These are phyloP conservation scores for Trichonephila inaurata DNA, from an alignment of 1,140 invertebrate genomes.

Conservation along the genomic window DNA sequence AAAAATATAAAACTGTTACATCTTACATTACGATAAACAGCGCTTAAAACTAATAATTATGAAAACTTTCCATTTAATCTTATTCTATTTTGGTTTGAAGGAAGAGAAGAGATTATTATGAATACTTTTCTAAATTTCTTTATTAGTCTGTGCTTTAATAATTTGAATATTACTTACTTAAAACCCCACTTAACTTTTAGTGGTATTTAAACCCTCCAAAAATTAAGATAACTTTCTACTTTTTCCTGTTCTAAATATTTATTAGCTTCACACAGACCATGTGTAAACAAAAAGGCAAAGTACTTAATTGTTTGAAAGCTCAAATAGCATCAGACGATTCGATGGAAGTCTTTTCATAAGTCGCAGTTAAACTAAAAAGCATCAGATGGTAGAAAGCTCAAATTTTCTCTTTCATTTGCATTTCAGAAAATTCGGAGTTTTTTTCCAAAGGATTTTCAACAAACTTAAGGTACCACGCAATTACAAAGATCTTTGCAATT, in stretches of 20 bases:
- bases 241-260: background rate
- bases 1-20: no score
- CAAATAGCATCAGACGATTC: background rate
- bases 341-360: background rate
- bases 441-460: background rate
- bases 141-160: background rate
- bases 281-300: background rate
- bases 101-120: no score
- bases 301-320: background rate
- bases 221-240: background rate
- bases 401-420: slow-evolving; percentile 27
- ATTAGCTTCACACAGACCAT: background rate
- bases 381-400: background rate
- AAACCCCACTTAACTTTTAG: background rate
- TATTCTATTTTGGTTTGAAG: no score
- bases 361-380: background rate
- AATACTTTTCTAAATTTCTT: background rate
- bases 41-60: no score
- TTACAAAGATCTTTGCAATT: background rate
- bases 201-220: background rate
- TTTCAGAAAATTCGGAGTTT: background rate
- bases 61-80: no score
- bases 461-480: background rate
- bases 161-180: background rate
- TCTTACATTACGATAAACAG: no score